These are phyloP conservation scores for Melipona quadrifasciata DNA, from an alignment of 1,140 invertebrate species.

Conservation along the genomic window DNA sequence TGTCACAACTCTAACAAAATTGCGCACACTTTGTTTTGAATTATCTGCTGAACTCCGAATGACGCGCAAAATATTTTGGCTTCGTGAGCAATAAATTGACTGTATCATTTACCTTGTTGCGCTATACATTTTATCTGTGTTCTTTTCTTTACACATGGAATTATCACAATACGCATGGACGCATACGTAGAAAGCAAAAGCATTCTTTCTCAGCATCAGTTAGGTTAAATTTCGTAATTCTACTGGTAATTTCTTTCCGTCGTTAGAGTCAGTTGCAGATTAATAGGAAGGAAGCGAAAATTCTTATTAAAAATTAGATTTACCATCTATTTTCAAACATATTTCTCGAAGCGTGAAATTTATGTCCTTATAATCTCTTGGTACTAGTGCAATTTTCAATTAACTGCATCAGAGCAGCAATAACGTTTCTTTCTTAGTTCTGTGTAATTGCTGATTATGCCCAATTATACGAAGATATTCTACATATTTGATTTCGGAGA, in stretches of 20 bases:
- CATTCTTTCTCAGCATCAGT: background rate
- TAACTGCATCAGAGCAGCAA: too few species aligned
- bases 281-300: constrained; percentile 37
- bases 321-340: too few species aligned
- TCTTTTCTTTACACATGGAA: background rate
- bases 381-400: too few species aligned
- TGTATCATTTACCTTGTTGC: background rate
- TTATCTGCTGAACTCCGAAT: background rate
- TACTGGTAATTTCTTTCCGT: constrained; percentile 60
- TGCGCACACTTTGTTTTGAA: background rate
- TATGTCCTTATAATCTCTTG: too few species aligned
- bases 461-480: background rate
- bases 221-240: constrained; percentile 62
- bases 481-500: background rate
- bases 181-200: too few species aligned
- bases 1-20: background rate
- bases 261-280: constrained; percentile 40
- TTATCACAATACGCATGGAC: background rate
- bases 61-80: background rate
- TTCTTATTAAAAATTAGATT: constrained; percentile 26
- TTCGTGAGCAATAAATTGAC: background rate
- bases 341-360: too few species aligned
- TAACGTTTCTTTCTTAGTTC: background rate
- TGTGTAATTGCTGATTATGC: background rate
- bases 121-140: background rate